Base-by-base conservation (phyloP, 2,888 invertebrate species). In the Ophraella communa region DNA sequence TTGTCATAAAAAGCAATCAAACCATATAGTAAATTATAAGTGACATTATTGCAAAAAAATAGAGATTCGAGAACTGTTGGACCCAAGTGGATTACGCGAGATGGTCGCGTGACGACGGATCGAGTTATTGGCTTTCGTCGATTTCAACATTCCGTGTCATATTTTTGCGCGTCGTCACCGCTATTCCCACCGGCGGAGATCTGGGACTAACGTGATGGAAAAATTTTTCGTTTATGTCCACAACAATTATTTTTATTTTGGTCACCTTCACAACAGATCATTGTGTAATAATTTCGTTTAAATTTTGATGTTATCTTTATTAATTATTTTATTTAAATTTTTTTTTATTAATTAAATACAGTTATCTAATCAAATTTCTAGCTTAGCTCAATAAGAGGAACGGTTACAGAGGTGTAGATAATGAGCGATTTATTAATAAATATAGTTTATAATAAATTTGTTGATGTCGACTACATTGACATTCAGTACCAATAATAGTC, bases 11-110 rank as follows among this genome's bases (percentile, higher is more conserved):
- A 76, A 78, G 79, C 78, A 79, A 80, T 81, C 80, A 79, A 78
- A 77, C 74, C 73, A 71, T 75, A 73, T 76, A 78, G 77, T 80
- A 79, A 81, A 81, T 81, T 80, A 81, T 80, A 77, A 77, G 76
- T 78, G 79, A 79, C 79, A 78, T 79, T 78, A 80, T 79, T 76
- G 76, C 76, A 80, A 80, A 80, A 24, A 39, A 39, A 7, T 39
- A 39, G 39, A 75, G 76, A 79, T 78, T 77, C 77, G 75, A 71
- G 74, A 79, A 79, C 78, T 77, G 77, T 77, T 76, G 77, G 75
- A 74, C 79, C 80, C 80, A 79, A 79, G 79, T 80, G 80, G 81
- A 80, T 81, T 81, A 80, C 73, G 71, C 70, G 74, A 72, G 74
- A 77, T 78, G 78, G 76, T 76, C 76, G 75, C 74, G 73, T 78